Evolutionary conservation across 1,140 invertebrate genomes (phyloP).

Genomic region (Ruditapes philippinarum): DNA sequence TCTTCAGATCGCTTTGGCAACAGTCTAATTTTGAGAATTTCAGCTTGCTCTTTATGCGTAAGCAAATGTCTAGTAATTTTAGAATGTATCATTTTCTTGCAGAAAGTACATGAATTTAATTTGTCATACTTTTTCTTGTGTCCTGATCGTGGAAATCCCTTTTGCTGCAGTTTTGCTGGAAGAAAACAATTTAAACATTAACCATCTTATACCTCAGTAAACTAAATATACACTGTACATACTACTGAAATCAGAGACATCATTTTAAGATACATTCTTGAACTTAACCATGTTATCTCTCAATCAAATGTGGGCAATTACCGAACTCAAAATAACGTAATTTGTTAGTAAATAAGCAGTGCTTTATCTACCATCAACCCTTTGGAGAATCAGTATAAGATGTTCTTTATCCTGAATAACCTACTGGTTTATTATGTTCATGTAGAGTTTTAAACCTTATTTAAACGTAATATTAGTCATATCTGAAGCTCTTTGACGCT

Average conservation of each 20-base stretch:
- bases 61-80: conserved; percentile 66
- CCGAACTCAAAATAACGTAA: conserved; percentile 2
- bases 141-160: conserved; percentile 52
- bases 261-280: conserved; percentile 8
- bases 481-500: background rate
- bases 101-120: conserved; percentile 66
- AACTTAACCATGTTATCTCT: conserved; percentile 3
- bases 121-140: conserved; percentile 67
- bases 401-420: conserved; percentile 7
- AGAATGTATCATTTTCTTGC: conserved; percentile 50
- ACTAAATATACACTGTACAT: conserved; percentile 8
- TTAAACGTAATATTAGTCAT: conserved; percentile 5
- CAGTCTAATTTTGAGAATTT: conserved; percentile 42
- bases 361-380: background rate
- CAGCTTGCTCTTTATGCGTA: conserved; percentile 49
- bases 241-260: conserved; percentile 6
- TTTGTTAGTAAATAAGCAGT: conserved; percentile 2
- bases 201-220: conserved; percentile 1
- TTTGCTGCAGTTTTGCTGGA: conserved; percentile 37
- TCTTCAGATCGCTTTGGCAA: conserved; percentile 64
- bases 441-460: conserved; percentile 2
- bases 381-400: conserved; percentile 1
- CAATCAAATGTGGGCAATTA: conserved; percentile 6
- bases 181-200: conserved; percentile 10
- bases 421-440: conserved; percentile 7